Evolutionary conservation across 2,888 invertebrate species (phyloP).

Genomic region (Hirtodrosophila duncani): DNA sequence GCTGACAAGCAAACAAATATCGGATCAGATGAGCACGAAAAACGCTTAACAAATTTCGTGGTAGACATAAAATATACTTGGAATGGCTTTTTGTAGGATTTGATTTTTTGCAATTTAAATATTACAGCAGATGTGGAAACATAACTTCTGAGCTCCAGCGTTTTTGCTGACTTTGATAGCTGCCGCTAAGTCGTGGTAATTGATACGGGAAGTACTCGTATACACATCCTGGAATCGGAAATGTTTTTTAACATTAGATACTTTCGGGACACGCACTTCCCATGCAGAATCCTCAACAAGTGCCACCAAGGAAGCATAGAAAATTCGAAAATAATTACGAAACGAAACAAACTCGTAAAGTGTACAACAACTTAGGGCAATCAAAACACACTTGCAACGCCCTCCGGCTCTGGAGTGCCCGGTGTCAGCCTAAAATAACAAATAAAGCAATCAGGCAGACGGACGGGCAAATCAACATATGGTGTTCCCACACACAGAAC

Average conservation of each 20-base stretch:
- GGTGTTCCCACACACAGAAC: constrained; percentile 48
- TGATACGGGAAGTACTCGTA: no score
- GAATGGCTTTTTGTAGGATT: no score
- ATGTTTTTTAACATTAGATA: constrained; percentile 16
- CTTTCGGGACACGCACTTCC: constrained; percentile 36
- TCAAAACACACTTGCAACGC: constrained; percentile 70
- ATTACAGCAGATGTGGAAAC: no score
- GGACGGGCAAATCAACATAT: constrained; percentile 53
- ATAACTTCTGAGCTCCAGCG: neutral
- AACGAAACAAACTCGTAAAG: constrained; percentile 6
- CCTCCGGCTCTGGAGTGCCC: constrained; percentile 44
- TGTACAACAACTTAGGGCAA: constrained; percentile 42
- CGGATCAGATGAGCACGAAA: constrained; percentile 4
- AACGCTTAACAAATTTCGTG: constrained; percentile 37
- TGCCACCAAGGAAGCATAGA: constrained; percentile 66
- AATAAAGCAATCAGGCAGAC: constrained; percentile 68
- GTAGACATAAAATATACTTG: constrained; percentile 27
- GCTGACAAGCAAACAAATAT: constrained; percentile 59
- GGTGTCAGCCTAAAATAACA: constrained; percentile 69
- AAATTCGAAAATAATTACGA: constrained; percentile 56
- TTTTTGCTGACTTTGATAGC: constrained; percentile 25
- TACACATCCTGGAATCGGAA: constrained; percentile 59
- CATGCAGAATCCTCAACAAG: constrained; percentile 27
- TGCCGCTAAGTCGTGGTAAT: constrained; percentile 31
- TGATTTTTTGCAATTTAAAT: no score